Conservation (phyloP, 2,797 vertebrate genomes). For the Cephalopachus bancanus region DNA sequence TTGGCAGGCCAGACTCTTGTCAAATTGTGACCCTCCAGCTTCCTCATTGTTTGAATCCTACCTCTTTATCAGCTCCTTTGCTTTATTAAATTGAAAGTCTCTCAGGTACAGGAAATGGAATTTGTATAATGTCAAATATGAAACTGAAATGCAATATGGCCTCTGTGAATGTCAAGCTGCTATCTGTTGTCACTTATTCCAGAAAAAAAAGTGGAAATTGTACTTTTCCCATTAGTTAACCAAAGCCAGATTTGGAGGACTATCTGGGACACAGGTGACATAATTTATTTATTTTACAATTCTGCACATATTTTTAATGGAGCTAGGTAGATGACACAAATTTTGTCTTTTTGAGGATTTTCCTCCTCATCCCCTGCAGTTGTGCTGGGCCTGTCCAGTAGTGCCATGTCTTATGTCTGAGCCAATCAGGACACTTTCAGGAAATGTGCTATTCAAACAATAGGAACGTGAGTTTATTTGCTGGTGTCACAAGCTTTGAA, state of each 20-base stretch:
- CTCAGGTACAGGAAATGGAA: background rate
- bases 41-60: background rate
- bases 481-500: background rate
- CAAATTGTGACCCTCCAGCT: background rate
- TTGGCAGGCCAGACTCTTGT: background rate
- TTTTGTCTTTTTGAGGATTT: background rate
- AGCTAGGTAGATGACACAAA: background rate
- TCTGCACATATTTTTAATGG: background rate
- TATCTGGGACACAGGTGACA: background rate
- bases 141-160: background rate
- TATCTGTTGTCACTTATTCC: background rate
- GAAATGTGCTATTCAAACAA: background rate
- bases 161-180: background rate
- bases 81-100: background rate
- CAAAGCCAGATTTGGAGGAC: background rate
- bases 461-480: background rate
- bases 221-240: background rate
- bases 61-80: background rate
- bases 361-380: background rate
- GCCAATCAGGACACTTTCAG: background rate
- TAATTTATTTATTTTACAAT: slow-evolving; percentile 13
- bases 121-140: background rate
- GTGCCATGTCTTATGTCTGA: background rate
- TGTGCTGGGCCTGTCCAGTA: background rate
- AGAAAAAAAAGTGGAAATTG: background rate